Percentiles rank a stretch among this genome's conserved stretches.
phyloP scores from a whole-genome alignment of 2,888 invertebrate species.

The Nymphalis urticae region DNA sequence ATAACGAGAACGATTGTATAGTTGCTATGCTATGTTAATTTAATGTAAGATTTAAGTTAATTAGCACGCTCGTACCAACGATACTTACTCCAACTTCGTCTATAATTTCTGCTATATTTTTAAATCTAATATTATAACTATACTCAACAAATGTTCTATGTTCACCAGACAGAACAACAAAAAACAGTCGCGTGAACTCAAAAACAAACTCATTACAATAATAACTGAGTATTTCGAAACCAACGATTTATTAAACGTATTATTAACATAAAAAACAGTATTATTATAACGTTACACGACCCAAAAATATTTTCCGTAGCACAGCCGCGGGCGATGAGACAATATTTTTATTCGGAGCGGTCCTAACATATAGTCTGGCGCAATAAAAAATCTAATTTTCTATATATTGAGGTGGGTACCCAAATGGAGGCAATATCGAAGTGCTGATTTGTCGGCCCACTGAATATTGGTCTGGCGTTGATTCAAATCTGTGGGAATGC shows the following conservation, averaged over 20 bases:
- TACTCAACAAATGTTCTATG: too few species aligned
- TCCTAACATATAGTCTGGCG: conserved; percentile 40
- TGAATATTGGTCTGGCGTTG: conserved; percentile 77
- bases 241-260: not conserved
- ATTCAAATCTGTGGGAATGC: conserved; percentile 68
- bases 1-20: too few species aligned
- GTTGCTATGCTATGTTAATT: too few species aligned
- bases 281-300: not conserved
- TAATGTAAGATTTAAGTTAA: too few species aligned
- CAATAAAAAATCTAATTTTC: conserved; percentile 73
- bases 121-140: too few species aligned
- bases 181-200: too few species aligned
- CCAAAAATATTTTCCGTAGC: conserved; percentile 11
- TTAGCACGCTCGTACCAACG: too few species aligned
- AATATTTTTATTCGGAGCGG: conserved; percentile 33
- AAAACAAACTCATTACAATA: not conserved
- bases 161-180: too few species aligned
- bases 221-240: not conserved
- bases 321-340: conserved; percentile 19
- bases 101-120: too few species aligned
- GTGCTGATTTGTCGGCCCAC: conserved; percentile 79
- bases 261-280: not conserved
- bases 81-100: too few species aligned
- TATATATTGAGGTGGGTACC: conserved; percentile 71
- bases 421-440: conserved; percentile 80